Percentiles rank a stretch among this genome's conserved stretches.
Conservation (phyloP, 2,797 vertebrate species). For the Xerus rutilus region DNA sequence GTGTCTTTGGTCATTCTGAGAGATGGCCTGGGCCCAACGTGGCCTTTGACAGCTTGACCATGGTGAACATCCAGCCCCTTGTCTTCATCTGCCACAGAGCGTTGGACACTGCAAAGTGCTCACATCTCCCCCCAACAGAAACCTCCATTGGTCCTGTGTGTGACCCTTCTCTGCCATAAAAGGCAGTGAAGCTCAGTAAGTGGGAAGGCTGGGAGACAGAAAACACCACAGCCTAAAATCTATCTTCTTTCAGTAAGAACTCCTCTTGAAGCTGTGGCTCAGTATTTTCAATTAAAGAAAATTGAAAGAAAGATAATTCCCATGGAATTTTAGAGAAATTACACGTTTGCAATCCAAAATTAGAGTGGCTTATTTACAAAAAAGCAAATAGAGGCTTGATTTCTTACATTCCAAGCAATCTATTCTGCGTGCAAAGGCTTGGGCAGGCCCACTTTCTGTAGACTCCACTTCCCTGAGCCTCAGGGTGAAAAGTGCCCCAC, state of each 20-base stretch:
- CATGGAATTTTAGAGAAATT: slow-evolving; percentile 34
- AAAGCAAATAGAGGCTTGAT: background rate
- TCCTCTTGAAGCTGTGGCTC: background rate
- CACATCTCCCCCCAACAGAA: background rate
- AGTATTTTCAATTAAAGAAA: background rate
- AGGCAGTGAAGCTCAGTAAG: background rate
- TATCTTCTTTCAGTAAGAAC: background rate
- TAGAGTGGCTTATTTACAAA: slow-evolving; percentile 14
- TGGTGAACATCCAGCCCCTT: background rate
- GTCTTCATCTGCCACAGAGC: background rate
- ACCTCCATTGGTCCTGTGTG: background rate
- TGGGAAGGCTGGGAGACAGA: background rate
- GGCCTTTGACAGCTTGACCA: background rate
- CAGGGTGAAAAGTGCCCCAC: background rate
- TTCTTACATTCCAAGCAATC: background rate
- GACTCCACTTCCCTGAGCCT: background rate
- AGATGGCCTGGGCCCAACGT: background rate
- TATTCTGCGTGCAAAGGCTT: background rate
- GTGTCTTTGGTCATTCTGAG: background rate
- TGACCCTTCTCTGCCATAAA: background rate
- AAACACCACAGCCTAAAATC: background rate
- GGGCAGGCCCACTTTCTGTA: background rate
- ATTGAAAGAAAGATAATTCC: background rate
- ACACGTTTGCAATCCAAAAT: slow-evolving; percentile 19
- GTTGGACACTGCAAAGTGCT: background rate